Percentiles rank a stretch among this genome's conserved stretches.
phyloP scores from a whole-genome alignment of 2,797 vertebrate species.

The Cetoscarus ocellatus region DNA sequence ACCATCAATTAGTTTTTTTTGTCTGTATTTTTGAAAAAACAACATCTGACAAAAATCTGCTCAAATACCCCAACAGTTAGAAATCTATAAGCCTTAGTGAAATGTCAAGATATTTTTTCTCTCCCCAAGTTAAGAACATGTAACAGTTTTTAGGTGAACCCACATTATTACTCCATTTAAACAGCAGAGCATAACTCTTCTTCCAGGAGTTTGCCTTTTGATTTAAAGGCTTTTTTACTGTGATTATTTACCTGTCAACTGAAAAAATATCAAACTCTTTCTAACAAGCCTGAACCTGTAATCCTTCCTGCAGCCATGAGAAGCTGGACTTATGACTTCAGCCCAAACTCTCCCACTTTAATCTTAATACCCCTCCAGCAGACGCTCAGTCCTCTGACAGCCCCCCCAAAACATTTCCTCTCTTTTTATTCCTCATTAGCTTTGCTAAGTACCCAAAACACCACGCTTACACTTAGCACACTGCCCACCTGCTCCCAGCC shows the following conservation, averaged over 20 bases:
- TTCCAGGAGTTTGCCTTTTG: too few species aligned
- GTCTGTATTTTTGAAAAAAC: too few species aligned
- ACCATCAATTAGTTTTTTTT: too few species aligned
- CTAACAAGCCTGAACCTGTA: background rate
- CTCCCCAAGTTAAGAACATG: constrained; percentile 25
- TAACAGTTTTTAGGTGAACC: too few species aligned
- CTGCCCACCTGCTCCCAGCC: constrained; percentile 33
- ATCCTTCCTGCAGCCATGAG: background rate
- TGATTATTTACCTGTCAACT: background rate
- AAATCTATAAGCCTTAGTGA: too few species aligned
- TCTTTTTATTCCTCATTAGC: constrained; percentile 53
- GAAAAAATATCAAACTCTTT: background rate
- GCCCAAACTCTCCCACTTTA: background rate
- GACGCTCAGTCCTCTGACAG: constrained; percentile 25
- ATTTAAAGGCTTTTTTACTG: background rate
- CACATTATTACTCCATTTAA: too few species aligned
- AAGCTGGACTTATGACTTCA: constrained; percentile 8
- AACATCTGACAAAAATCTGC: too few species aligned
- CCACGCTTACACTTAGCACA: constrained; percentile 52
- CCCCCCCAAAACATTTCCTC: constrained; percentile 50
- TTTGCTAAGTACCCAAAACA: constrained; percentile 57
- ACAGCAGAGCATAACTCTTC: too few species aligned
- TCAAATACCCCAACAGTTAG: too few species aligned
- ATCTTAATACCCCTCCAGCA: constrained; percentile 10
- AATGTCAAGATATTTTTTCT: too few species aligned